Evolutionary conservation across 1,140 invertebrate genomes (phyloP).

Genomic region (Planococcus citri): DNA sequence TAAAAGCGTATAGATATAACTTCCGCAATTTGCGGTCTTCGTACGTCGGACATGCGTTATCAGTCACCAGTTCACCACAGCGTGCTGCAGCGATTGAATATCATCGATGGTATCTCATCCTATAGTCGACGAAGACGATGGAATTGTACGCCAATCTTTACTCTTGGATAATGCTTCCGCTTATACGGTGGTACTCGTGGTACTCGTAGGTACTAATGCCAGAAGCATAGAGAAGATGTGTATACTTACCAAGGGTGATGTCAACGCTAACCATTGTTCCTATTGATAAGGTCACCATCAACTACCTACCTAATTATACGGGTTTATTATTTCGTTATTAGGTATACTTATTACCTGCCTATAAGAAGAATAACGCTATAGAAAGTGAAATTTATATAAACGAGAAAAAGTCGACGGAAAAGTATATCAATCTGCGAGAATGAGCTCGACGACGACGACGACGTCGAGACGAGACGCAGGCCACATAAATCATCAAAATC

Average conservation of each 20-base stretch:
- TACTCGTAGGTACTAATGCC: too few relatives aligned
- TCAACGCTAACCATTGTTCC: not conserved
- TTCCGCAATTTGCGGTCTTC: not conserved
- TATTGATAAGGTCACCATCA: not conserved
- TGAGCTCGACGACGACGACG: too few relatives aligned
- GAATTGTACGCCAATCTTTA: too few relatives aligned
- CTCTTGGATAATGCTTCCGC: not conserved
- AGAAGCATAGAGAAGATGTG: not conserved
- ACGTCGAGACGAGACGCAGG: too few relatives aligned
- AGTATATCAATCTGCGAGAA: too few relatives aligned
- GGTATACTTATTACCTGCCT: too few relatives aligned
- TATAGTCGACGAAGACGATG: not conserved
- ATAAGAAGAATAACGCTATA: not conserved
- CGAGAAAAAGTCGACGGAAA: too few relatives aligned
- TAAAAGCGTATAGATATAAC: too few relatives aligned
- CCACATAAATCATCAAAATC: not conserved
- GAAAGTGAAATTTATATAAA: not conserved
- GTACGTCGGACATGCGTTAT: too few relatives aligned
- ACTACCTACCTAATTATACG: not conserved
- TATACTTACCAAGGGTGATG: not conserved
- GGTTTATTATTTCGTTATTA: not conserved
- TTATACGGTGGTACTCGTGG: not conserved
- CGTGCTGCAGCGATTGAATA: not conserved
- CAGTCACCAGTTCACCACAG: too few relatives aligned
- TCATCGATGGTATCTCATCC: not conserved